Base-by-base conservation (phyloP, 1,140 invertebrate genomes). In the Gonatopus flavifemur region DNA sequence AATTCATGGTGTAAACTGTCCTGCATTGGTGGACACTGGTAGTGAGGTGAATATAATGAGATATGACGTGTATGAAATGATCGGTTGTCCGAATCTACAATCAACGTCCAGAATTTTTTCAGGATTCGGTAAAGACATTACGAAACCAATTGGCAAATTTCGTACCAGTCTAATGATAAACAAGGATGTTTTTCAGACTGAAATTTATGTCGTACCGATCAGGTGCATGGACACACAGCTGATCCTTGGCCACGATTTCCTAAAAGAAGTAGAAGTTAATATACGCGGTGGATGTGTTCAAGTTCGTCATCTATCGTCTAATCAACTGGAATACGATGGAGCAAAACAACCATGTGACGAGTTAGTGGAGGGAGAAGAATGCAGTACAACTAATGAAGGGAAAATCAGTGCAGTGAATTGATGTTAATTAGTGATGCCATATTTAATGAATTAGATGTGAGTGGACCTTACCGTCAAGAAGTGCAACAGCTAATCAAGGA, bases 21-120 rank as follows among this genome's bases (percentile, higher is more conserved):
- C 19, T 1, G 57, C 47, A 1, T n/a, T 59, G 10, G 12, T 60
- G 2, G 61, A 63, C 18, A 57, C 43, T 0, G 49, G 57, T 0
- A 60, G 54, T 30, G 51, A 54, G 3, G 37, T 62, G 7, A 56
- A 41, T 16, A n/a, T 62, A 0, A 50, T 59, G 2, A 28, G 39
- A 15, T 2, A 33, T 0, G 24, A 44, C 0, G 10, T 38, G 1
- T 40, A 53, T 13, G 5, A 42, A 6, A 25, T 44, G 2, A 52
- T 56, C 0, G 36, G 42, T 0, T 20, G 20, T 12, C 44, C 43
- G 0, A n/a, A 13, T 4, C 10, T 59, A 10, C 21, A 24, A 1
- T 0, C 8, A 5, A 55, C 55, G 2, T 35, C 30, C 0, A 20
- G 32, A 5, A 3, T 31, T 2, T 50, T 62, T 1, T 43, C 24